Evolutionary conservation across 2,888 invertebrate species (phyloP), one percentile per base, ranked within the genome.

Genomic region (Drosophila falleni): DNA sequence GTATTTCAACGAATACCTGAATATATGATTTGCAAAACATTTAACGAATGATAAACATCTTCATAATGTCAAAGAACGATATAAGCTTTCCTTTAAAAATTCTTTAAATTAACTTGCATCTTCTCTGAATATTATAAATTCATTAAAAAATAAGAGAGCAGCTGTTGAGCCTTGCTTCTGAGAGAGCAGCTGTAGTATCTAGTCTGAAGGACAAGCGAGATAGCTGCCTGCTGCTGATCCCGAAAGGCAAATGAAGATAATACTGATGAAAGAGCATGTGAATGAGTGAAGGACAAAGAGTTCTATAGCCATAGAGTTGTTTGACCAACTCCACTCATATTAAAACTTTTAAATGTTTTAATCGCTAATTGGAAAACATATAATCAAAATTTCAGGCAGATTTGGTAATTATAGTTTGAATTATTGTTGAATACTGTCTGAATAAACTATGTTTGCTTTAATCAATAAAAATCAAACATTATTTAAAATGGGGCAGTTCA

Each of bases 141-240:
- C n/a, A 37, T 13, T n/a, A 1, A 3, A 41, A 16, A 41, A 10
- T 5, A n/a, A 19, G 33, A 50, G 50, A 35, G 16, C 49, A 33
- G 49, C 33, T 49, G 16, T 31, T 49, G 10, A 49, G 11, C 3
- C 16, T 3, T 15, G 15, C 8, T 15, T 3, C n/a, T 29, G 16
- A 19, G 16, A 33, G 49, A 19, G 31, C 47, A 49, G 47, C 47
- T 49, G 31, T 31, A 31, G 10, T 31, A 15, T 16, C 16, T 9
- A 46, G 33, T 15, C 16, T 33, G 4, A 35, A 50, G 16, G 33
- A 15, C 19, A 50, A 35, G 50, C 50, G 35, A 50, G 50, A 50
- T n/a, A 50, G 50, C 33, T 16, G 19, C 19, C 13, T 13, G 47
- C 29, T 29, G 15, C 5, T 49, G 49, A 49, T 49, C 49, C 33